Evolutionary conservation across 2,113 vertebrate species (phyloP).

Genomic region (Eptesicus fuscus): DNA sequence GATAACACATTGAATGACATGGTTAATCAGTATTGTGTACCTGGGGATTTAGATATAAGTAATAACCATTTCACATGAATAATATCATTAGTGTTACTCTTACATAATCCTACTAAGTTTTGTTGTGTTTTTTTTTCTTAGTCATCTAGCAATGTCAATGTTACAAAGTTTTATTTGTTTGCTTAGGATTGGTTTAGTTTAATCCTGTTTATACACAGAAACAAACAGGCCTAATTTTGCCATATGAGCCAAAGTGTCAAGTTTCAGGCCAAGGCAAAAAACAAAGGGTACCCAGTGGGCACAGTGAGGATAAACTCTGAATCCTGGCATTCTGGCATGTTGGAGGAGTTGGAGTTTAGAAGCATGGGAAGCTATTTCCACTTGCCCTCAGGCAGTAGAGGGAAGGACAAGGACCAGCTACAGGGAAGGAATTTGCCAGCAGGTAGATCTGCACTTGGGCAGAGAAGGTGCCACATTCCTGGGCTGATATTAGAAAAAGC

Average conservation of each 20-base stretch:
- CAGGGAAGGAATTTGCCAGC: conserved; percentile 59
- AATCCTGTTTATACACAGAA: conserved; percentile 23
- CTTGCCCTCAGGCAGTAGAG: conserved; percentile 25
- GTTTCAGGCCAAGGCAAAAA: neutral
- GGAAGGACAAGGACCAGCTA: conserved; percentile 24
- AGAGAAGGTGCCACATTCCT: conserved; percentile 70
- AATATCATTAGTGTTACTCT: neutral
- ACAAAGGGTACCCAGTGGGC: neutral
- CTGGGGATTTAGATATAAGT: conserved; percentile 1
- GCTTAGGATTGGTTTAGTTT: neutral
- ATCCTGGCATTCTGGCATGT: neutral
- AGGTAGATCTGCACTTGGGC: conserved; percentile 66
- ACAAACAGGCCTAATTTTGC: conserved; percentile 2
- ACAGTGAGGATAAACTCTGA: conserved; percentile 35
- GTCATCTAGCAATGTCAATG: neutral
- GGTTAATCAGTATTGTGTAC: neutral
- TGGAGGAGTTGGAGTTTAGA: conserved; percentile 26
- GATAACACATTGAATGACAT: neutral
- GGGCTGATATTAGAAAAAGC: conserved; percentile 55
- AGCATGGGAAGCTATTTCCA: conserved; percentile 39
- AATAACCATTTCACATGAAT: neutral
- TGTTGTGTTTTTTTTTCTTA: neutral
- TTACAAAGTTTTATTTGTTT: conserved; percentile 21
- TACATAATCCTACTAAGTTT: neutral
- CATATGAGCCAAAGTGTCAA: neutral